These are phyloP conservation scores for Mermis nigrescens DNA, from an alignment of 2,888 invertebrate genomes.

Conservation along the genomic window DNA sequence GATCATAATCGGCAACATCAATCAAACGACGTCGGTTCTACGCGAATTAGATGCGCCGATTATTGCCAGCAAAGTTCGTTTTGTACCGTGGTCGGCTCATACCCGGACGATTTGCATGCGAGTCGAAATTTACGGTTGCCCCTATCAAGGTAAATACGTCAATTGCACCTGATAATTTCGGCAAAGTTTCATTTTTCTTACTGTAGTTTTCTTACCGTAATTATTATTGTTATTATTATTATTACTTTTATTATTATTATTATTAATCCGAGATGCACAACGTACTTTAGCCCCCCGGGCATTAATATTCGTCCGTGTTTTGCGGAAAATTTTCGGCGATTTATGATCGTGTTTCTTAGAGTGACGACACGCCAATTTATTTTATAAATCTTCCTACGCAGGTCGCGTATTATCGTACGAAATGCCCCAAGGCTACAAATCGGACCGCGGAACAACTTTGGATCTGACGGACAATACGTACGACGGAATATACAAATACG, in stretches of 20 bases:
- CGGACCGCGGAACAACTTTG: constrained; percentile 45
- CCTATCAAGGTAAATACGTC: constrained; percentile 49
- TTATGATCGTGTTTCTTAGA: too few relatives aligned
- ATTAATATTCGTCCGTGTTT: too few relatives aligned
- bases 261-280: too few relatives aligned
- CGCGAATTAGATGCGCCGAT: constrained; percentile 58
- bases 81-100: constrained; percentile 63
- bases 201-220: too few relatives aligned
- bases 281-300: too few relatives aligned
- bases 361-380: too few relatives aligned
- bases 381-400: too few relatives aligned
- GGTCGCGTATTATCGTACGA: constrained; percentile 65
- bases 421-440: constrained; percentile 64
- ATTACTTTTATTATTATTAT: too few relatives aligned
- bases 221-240: too few relatives aligned
- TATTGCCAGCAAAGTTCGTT: constrained; percentile 61
- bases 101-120: constrained; percentile 72
- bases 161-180: too few relatives aligned
- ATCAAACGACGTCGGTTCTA: constrained; percentile 63
- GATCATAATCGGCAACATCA: constrained; percentile 61
- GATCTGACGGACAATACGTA: constrained; percentile 65
- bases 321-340: too few relatives aligned
- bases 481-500: constrained; percentile 45
- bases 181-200: too few relatives aligned
- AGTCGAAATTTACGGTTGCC: constrained; percentile 69